Conservation (phyloP, 37 sponge, comb jelly and placozoan genomes). For the Trichoplax adhaerens region DNA sequence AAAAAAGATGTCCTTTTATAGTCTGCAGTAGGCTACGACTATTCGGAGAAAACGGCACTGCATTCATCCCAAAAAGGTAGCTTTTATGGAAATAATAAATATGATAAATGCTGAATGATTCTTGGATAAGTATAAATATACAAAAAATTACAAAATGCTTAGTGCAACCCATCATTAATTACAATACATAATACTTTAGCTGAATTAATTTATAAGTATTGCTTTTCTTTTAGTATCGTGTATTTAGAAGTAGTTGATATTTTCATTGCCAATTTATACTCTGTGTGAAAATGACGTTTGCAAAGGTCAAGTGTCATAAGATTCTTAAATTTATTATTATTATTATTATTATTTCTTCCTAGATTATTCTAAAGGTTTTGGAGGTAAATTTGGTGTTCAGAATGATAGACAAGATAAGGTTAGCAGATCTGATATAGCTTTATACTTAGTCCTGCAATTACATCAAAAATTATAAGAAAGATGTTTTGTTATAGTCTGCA, state of each 20-base stretch:
- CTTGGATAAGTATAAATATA: neutral
- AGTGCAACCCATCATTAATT: too few species aligned
- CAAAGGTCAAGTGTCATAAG: too few species aligned
- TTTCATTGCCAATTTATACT: too few species aligned
- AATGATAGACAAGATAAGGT: neutral
- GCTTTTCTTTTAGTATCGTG: too few species aligned
- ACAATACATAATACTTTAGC: too few species aligned
- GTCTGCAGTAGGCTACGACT: slow-evolving; percentile 69
- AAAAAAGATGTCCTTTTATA: slow-evolving; percentile 4
- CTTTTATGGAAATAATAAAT: slow-evolving; percentile 4
- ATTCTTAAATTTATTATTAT: too few species aligned
- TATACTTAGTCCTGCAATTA: neutral
- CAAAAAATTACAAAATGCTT: too few species aligned
- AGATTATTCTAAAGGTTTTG: slow-evolving; percentile 23
- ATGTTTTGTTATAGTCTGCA: too few species aligned
- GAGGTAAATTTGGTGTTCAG: slow-evolving; percentile 11
- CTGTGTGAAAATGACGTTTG: too few species aligned
- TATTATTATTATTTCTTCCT: neutral
- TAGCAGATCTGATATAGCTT: neutral
- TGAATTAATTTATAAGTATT: too few species aligned
- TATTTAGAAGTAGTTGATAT: too few species aligned
- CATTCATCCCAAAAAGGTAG: slow-evolving; percentile 81
- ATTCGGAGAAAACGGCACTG: slow-evolving; percentile 44
- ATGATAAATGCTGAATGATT: neutral
- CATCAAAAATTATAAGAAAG: too few species aligned